These are phyloP conservation scores for Hydraecia micacea DNA, from an alignment of 2,888 invertebrate species.

Conservation along the genomic window DNA sequence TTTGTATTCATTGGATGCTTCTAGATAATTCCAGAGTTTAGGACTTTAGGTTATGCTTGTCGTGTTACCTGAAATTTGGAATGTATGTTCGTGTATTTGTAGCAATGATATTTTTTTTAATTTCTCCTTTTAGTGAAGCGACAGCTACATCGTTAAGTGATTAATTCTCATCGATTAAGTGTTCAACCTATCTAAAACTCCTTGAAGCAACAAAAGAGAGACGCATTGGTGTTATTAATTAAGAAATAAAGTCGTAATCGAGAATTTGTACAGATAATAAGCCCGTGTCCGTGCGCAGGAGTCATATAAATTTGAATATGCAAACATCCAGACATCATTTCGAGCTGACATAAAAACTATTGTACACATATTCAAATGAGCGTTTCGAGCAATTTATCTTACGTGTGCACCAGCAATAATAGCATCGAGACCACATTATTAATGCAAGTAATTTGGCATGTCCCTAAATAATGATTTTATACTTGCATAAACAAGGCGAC, in stretches of 20 bases:
- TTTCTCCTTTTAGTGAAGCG: background rate
- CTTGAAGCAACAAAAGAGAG: background rate
- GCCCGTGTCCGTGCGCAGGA: background rate
- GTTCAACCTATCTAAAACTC: background rate
- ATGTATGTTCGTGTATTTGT: background rate
- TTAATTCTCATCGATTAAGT: background rate
- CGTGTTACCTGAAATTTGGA: constrained; percentile 4
- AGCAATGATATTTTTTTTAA: background rate
- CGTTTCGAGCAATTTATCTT: constrained; percentile 66
- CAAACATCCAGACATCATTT: constrained; percentile 46
- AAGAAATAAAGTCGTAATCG: constrained; percentile 3
- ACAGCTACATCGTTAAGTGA: background rate
- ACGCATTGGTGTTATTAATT: background rate
- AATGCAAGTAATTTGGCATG: constrained; percentile 85
- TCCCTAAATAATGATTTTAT: constrained; percentile 88
- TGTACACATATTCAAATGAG: constrained; percentile 66
- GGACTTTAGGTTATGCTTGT: constrained; percentile 26
- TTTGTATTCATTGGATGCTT: constrained; percentile 39
- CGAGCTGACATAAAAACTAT: constrained; percentile 50
- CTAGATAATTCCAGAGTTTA: constrained; percentile 40
- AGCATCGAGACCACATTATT: constrained; percentile 73
- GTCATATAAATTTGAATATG: constrained; percentile 43
- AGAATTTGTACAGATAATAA: constrained; percentile 8
- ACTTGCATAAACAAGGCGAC: constrained; percentile 82
- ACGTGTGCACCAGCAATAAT: constrained; percentile 71